phyloP scores from a whole-genome alignment of 1,140 invertebrate species.

The Panonychus citri region DNA sequence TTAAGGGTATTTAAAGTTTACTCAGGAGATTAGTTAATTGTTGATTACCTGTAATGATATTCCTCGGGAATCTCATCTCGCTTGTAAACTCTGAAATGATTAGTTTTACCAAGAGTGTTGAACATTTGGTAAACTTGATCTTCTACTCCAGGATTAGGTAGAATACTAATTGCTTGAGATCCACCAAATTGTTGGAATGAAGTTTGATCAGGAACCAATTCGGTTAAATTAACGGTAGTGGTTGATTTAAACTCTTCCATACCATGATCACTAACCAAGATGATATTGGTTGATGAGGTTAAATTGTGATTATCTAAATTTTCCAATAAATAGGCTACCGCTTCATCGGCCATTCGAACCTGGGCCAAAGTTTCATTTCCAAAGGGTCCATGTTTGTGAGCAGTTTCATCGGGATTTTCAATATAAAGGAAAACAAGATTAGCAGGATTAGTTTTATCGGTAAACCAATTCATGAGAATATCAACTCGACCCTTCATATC shows the following conservation, averaged over 20 bases:
- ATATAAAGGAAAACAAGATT: conserved; percentile 14
- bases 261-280: conserved; percentile 19
- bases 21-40: no score
- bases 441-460: conserved; percentile 9
- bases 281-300: conserved; percentile 15
- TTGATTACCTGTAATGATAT: conserved; percentile 20
- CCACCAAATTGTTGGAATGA: conserved; percentile 12
- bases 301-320: conserved; percentile 11
- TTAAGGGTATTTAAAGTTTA: no score
- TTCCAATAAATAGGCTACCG: conserved; percentile 15
- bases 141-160: conserved; percentile 6
- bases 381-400: conserved; percentile 13
- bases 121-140: background rate
- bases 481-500: conserved; percentile 10
- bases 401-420: conserved; percentile 13
- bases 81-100: conserved; percentile 18
- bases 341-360: conserved; percentile 11
- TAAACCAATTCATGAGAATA: conserved; percentile 10
- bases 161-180: conserved; percentile 14
- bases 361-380: conserved; percentile 1
- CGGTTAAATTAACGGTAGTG: conserved; percentile 13
- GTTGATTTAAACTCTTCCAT: conserved; percentile 15
- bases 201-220: conserved; percentile 7
- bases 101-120: background rate
- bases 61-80: conserved; percentile 20